These are phyloP conservation scores for Tetraneura akinire DNA, from an alignment of 1,140 invertebrate species.

Conservation along the genomic window DNA sequence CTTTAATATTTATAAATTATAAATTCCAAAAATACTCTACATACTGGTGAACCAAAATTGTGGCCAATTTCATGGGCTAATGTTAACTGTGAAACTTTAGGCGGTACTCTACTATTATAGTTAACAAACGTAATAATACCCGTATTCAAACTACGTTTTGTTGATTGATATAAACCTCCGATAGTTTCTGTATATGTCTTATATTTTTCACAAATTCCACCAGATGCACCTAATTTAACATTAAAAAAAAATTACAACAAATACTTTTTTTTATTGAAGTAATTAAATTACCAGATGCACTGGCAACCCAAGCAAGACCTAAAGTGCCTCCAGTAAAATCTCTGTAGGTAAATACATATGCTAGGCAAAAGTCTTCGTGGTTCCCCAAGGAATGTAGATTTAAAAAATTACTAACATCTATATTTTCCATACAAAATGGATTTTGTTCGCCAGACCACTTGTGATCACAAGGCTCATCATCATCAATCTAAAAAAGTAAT, in stretches of 20 bases:
- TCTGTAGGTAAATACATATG: slow-evolving; percentile 97
- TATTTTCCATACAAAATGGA: slow-evolving; percentile 95
- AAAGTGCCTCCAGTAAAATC: slow-evolving; percentile 96
- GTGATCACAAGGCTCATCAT: slow-evolving; percentile 76
- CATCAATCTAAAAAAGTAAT: slow-evolving; percentile 72
- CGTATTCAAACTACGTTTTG: slow-evolving; percentile 93
- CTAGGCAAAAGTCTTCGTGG: slow-evolving; percentile 97
- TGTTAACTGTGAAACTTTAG: slow-evolving; percentile 95
- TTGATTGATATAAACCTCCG: slow-evolving; percentile 88
- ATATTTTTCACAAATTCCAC: slow-evolving; percentile 98
- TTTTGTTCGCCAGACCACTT: slow-evolving; percentile 73
- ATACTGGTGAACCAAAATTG: slow-evolving; percentile 96
- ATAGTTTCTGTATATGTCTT: slow-evolving; percentile 96
- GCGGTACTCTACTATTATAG: slow-evolving; percentile 94
- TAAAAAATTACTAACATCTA: slow-evolving; percentile 98
- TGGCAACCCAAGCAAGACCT: slow-evolving; percentile 97
- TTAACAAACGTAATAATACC: slow-evolving; percentile 99
- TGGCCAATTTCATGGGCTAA: slow-evolving; percentile 99
- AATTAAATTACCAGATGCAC: slow-evolving; percentile 70
- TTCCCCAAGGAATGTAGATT: slow-evolving; percentile 96
- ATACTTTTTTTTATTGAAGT: neutral
- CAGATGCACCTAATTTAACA: slow-evolving; percentile 78
- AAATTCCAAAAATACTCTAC: slow-evolving; percentile 54
- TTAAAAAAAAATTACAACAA: no score
- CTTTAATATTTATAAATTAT: no score